phyloP scores from a whole-genome alignment of 1,140 invertebrate species.

The Drosophila ohnishii region DNA sequence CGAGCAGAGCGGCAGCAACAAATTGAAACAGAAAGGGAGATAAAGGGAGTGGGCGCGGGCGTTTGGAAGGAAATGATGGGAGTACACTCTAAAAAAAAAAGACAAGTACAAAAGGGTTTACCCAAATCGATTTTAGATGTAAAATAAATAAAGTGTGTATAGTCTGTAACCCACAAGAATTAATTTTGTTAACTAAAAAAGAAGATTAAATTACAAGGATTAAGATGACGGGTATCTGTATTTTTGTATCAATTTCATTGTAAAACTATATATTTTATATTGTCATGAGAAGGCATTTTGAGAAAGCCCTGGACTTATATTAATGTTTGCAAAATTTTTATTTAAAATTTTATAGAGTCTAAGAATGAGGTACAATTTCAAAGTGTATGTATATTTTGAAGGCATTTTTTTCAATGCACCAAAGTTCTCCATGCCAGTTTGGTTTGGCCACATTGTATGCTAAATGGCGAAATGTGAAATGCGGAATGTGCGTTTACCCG shows the following conservation, averaged over 20 bases:
- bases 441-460: constrained; percentile 67
- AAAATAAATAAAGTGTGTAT: neutral
- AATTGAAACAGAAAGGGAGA: constrained; percentile 57
- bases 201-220: no score
- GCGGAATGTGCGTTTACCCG: constrained; percentile 65
- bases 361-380: neutral
- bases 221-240: no score
- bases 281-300: neutral
- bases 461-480: constrained; percentile 70
- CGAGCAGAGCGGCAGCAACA: constrained; percentile 51
- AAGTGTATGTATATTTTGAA: neutral
- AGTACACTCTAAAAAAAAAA: neutral
- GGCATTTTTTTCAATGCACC: neutral
- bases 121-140: neutral
- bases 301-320: neutral
- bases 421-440: constrained; percentile 21
- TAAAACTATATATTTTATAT: no score
- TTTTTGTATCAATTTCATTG: no score
- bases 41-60: constrained; percentile 11
- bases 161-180: no score
- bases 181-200: no score
- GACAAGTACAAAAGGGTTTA: neutral
- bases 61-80: constrained; percentile 11
- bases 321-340: neutral
- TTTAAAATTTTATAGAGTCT: neutral